Percentiles rank a stretch among this genome's conserved stretches.
These are phyloP conservation scores for Aphelenchoides besseyi DNA, from an alignment of 1,140 invertebrate species.

Conservation along the genomic window DNA sequence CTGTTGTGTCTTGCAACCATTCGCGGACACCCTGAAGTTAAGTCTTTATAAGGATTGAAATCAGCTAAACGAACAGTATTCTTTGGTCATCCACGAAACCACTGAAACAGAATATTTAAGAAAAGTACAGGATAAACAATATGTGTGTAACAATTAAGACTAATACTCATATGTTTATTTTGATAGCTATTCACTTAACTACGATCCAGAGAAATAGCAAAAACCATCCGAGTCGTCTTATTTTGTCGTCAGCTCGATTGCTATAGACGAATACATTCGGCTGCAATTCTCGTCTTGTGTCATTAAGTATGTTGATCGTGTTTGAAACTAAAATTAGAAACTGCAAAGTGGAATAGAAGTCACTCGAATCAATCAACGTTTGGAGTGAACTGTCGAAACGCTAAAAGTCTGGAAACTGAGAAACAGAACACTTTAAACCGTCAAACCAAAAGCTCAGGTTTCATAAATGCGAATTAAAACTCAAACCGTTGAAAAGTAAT, in stretches of 20 bases:
- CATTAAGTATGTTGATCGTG: neutral
- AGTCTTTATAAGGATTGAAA: too few species aligned
- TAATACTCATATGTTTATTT: neutral
- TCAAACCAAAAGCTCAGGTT: too few species aligned
- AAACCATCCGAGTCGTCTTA: neutral
- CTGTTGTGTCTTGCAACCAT: neutral
- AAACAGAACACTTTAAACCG: neutral
- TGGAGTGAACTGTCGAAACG: neutral
- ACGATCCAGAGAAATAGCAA: neutral
- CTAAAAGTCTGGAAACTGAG: neutral
- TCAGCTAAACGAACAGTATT: too few species aligned
- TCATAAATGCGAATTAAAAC: too few species aligned
- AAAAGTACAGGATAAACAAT: neutral
- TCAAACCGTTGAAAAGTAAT: too few species aligned
- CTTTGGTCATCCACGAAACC: neutral
- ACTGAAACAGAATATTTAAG: neutral
- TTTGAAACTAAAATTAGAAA: neutral
- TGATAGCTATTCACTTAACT: neutral
- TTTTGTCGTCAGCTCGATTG: neutral
- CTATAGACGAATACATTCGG: neutral
- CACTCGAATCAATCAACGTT: neutral
- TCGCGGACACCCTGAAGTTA: neutral
- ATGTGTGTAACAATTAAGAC: neutral
- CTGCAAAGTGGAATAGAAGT: neutral
- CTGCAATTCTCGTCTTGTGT: neutral